Base-by-base conservation (phyloP, 2,113 vertebrate species). In the Corythaeola cristata region DNA sequence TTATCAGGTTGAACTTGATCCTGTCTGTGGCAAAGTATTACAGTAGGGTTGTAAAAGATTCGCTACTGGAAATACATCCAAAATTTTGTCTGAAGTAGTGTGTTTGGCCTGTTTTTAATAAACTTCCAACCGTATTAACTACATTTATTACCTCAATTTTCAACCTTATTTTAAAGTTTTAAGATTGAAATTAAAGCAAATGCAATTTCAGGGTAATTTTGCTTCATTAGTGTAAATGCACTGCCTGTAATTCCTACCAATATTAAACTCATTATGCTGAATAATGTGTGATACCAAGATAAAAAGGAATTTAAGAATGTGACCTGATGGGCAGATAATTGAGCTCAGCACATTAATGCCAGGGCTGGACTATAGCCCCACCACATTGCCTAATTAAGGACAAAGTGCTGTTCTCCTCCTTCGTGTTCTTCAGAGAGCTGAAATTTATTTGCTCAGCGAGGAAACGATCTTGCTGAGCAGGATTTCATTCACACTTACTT, bases 241-340 rank as follows among this genome's bases (percentile, higher is more conserved):
- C 87, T 80, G 85, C 73, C 79, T 91, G 76, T 92, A 95, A 95
- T 96, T 96, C 85, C 87, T 74, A 45, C 79, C 72, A 81, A 76
- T 84, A 78, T 80, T 78, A 83, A 93, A 45, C 77, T 95, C 91
- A 74, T 97, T 94, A 95, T 59, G 82, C 55, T 44, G 68, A 88
- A 91, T 87, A 91, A 88, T 14, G 76, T 88, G 79, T 58, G 90
- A 90, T 94, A 87, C 93, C 74, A 74, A 96, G 93, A 97, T 95
- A 82, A 94, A 97, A 96, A 88, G 81, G 95, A 78, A 76, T 94
- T 95, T 96, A 94, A 93, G 96, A 85, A 63, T 93, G 88, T 93
- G 89, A 95, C 50, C 52, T 92, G 92, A 90, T 81, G 96, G 79
- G 66, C 82, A 95, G 92, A 92, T 97, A 86, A 87, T 91, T 88